phyloP scores from a whole-genome alignment of 2,797 vertebrate genomes.

The Bradypodion ventrale region DNA sequence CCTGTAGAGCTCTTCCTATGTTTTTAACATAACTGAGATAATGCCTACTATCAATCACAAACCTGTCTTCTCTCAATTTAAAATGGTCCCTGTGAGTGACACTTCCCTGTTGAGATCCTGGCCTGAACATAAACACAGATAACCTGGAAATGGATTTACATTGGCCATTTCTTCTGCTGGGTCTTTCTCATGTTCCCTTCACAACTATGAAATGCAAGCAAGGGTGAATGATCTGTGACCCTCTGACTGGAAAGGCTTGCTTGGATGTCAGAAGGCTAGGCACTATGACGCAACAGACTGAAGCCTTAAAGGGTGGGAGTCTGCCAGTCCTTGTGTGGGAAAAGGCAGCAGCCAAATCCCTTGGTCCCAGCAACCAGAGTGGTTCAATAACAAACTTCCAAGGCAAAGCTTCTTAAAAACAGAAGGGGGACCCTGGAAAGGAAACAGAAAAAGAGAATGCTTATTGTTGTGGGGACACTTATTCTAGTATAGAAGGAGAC shows the following conservation, averaged over 20 bases:
- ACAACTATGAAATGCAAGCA: background rate
- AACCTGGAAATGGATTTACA: constrained; percentile 55
- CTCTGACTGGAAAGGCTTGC: constrained; percentile 19
- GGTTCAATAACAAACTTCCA: background rate
- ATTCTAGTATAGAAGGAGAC: background rate
- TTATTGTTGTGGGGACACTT: background rate
- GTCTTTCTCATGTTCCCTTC: background rate
- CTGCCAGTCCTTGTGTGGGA: constrained; percentile 19
- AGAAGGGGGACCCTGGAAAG: background rate
- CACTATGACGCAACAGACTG: constrained; percentile 58
- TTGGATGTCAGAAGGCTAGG: constrained; percentile 13
- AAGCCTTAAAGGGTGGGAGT: constrained; percentile 6
- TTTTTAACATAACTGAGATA: fast-evolving
- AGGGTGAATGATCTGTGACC: constrained; percentile 51
- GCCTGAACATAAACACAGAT: constrained; percentile 14
- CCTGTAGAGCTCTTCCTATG: background rate
- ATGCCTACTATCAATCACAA: background rate
- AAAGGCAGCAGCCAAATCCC: background rate
- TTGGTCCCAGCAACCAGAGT: constrained; percentile 14
- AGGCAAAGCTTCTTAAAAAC: background rate
- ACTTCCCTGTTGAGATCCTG: background rate
- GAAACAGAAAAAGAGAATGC: background rate
- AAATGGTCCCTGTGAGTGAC: background rate
- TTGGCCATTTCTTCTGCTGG: constrained; percentile 24
- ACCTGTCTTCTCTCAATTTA: background rate